phyloP scores from a whole-genome alignment of 2,888 invertebrate genomes.

The Lysandra bellargus region DNA sequence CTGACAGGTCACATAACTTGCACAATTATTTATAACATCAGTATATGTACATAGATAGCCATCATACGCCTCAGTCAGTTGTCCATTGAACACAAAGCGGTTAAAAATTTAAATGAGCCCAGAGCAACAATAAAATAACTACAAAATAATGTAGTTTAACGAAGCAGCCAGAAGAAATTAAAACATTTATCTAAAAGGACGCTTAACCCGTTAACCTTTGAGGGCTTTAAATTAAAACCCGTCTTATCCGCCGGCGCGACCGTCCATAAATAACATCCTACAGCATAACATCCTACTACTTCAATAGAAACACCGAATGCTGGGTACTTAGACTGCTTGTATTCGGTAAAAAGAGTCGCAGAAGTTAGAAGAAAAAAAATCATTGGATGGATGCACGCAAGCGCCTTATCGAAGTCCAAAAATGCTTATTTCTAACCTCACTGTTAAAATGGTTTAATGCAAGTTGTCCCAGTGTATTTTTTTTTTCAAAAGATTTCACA shows the following conservation, averaged over 20 bases:
- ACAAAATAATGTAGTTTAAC: not conserved
- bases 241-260: slow-evolving; percentile 7
- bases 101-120: too few species aligned
- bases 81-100: too few species aligned
- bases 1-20: too few species aligned
- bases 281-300: slow-evolving; percentile 1
- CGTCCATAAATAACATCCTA: slow-evolving; percentile 18
- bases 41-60: too few species aligned
- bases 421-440: too few species aligned
- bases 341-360: not conserved
- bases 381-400: not conserved
- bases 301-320: slow-evolving; percentile 5
- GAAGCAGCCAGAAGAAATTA: not conserved
- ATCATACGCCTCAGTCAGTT: too few species aligned
- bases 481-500: not conserved
- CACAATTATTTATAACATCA: too few species aligned
- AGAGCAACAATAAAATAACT: not conserved
- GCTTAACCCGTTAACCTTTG: slow-evolving; percentile 23
- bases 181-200: slow-evolving; percentile 22
- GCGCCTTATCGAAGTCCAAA: too few species aligned
- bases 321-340: not conserved
- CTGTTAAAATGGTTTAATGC: too few species aligned
- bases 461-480: not conserved
- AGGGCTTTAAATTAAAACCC: slow-evolving; percentile 19
- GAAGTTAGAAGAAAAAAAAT: not conserved